A percentile compares a stretch with the other conserved stretches of the same genome.
Evolutionary conservation across 1,140 invertebrate species (phyloP).

Genomic region (Rhopalosiphum padi): DNA sequence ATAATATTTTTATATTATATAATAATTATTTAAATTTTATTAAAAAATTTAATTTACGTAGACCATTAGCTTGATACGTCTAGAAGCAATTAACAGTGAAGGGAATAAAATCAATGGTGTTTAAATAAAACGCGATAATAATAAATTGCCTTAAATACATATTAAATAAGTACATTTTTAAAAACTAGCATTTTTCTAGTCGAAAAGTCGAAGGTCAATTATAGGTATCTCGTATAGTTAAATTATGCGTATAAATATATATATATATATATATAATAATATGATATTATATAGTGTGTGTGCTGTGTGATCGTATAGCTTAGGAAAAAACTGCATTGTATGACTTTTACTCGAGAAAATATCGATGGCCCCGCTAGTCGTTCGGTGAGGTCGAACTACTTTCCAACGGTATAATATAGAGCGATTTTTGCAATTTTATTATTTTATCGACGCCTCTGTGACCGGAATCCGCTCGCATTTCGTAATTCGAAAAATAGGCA

Average conservation of each 20-base stretch:
- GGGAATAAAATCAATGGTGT: neutral
- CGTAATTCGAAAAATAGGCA: slow-evolving; percentile 1
- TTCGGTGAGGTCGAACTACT: slow-evolving; percentile 49
- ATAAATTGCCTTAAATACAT: neutral
- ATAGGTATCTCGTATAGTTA: neutral
- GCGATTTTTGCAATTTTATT: slow-evolving; percentile 35
- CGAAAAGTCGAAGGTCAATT: slow-evolving; percentile 6
- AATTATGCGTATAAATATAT: neutral
- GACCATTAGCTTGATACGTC: neutral
- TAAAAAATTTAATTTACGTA: neutral
- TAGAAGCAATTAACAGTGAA: neutral
- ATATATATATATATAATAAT: neutral
- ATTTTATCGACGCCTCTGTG: slow-evolving; percentile 29
- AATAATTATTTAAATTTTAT: neutral
- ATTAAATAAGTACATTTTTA: neutral
- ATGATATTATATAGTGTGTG: neutral
- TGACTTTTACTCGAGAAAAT: slow-evolving; percentile 50
- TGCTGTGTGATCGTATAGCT: neutral
- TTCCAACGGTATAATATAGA: slow-evolving; percentile 36
- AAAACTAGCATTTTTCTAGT: neutral
- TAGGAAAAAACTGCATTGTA: neutral
- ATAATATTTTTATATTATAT: neutral
- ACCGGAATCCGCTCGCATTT: slow-evolving; percentile 32
- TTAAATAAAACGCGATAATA: neutral
- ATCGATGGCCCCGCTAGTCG: neutral